A percentile compares a stretch with the other conserved stretches of the same genome.
phyloP scores from a whole-genome alignment of 2,113 vertebrate species.

The Pelvicachromis taeniatus region DNA sequence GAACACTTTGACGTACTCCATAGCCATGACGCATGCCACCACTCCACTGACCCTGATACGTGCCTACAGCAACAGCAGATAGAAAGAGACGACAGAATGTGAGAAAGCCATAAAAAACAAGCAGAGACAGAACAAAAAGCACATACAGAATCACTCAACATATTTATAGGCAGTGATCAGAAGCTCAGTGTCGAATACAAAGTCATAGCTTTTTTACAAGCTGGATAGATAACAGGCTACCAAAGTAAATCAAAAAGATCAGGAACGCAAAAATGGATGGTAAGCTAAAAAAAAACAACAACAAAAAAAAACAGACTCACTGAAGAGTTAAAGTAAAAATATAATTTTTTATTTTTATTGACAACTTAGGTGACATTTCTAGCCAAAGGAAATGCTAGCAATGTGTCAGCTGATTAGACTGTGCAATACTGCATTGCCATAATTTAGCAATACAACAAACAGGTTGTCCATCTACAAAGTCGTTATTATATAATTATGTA shows the following conservation, averaged over 20 bases:
- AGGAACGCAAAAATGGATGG: not conserved
- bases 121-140: not conserved
- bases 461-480: not conserved
- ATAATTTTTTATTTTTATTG: not conserved
- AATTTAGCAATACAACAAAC: not conserved
- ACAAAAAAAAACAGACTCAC: not conserved
- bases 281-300: not conserved
- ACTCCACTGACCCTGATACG: constrained; percentile 98
- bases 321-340: not conserved
- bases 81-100: not conserved
- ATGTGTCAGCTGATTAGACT: not conserved
- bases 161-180: no score
- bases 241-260: no score
- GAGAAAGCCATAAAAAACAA: not conserved
- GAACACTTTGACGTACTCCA: constrained; percentile 94
- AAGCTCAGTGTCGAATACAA: no score
- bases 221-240: no score
- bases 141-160: no score
- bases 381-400: not conserved
- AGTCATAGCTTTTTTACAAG: no score
- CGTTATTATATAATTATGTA: not conserved
- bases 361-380: not conserved
- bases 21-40: constrained; percentile 97
- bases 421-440: not conserved
- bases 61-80: constrained; percentile 76